Base-by-base conservation (phyloP, 2,888 invertebrate species). In the Eupithecia exiguata region DNA sequence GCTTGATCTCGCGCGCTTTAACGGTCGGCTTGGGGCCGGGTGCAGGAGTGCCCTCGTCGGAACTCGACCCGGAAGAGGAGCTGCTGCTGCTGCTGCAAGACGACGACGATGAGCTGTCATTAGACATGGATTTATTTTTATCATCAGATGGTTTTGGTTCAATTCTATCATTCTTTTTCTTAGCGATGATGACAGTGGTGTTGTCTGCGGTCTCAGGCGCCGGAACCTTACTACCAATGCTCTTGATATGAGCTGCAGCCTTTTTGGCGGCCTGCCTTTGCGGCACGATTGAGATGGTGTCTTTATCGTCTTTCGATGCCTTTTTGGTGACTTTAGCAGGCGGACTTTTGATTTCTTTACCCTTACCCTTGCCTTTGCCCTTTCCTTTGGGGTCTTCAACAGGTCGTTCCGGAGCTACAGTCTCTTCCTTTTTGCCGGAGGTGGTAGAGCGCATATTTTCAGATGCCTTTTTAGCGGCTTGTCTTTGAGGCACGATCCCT, bases 191-290 rank as follows among this genome's bases (percentile, higher is more conserved):
- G 18, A 36, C 35, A 36, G 66, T 38, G 35, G 35, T 21, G n/a
- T 36, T 82, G 14, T 94, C 94, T 68, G 83, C 80, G 79, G 83
- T 86, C 78, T 92, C 94, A 1, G 87, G 81, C 63, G 87, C 83
- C 43, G 95, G 95, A 82, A 95, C 77, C 78, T 94, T 94, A 69
- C 84, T 95, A 77, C 96, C 96, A 81, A 97, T 93, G 10, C 97
- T 97, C 87, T 98, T 97, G 71, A 98, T 97, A 85, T 98, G 97
- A 83, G 98, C 98, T 1, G 98, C 98, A 0, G 98, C 98, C 88
- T 98, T 98, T 88, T 98, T 98, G 16, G 98, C 98, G 1, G 98
- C 98, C 90, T 98, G 97, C 76, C 98, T 94, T 87, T 98, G 98
- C 1, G 98, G 98, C 35, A 98, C 98, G 88, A 98, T 97, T 0